phyloP scores from a whole-genome alignment of 2,888 invertebrate species.

The Oscheius myriophilus region DNA sequence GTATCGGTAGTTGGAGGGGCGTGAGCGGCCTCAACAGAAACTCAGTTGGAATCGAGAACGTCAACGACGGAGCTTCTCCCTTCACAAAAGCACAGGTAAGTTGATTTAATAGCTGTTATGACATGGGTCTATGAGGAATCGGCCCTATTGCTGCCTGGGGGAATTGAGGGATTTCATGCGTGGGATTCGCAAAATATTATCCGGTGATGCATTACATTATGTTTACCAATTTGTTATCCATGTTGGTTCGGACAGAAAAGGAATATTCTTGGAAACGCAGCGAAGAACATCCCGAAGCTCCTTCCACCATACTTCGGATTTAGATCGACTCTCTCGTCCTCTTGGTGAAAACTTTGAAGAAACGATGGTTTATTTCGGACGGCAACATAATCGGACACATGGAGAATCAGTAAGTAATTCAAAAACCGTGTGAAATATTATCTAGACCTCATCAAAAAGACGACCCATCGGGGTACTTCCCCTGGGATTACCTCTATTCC shows the following conservation, averaged over 20 bases:
- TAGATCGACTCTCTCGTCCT: slow-evolving; percentile 17
- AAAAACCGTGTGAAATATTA: neutral
- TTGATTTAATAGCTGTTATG: too few relatives aligned
- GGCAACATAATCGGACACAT: slow-evolving; percentile 24
- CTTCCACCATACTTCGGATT: neutral
- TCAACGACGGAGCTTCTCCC: slow-evolving; percentile 19
- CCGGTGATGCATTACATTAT: too few relatives aligned
- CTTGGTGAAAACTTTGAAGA: slow-evolving; percentile 16
- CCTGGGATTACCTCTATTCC: slow-evolving; percentile 10
- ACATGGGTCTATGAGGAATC: too few relatives aligned
- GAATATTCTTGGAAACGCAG: too few relatives aligned
- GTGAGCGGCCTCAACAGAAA: slow-evolving; percentile 14
- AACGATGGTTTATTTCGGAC: slow-evolving; percentile 25
- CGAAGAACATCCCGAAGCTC: too few relatives aligned
- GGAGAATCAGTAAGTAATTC: slow-evolving; percentile 11
- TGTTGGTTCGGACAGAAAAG: too few relatives aligned
- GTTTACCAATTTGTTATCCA: too few relatives aligned
- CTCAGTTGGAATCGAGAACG: slow-evolving; percentile 31
- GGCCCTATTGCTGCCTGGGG: too few relatives aligned
- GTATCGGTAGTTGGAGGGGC: slow-evolving; percentile 16
- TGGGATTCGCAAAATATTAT: too few relatives aligned
- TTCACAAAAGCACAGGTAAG: slow-evolving; percentile 21
- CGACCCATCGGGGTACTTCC: slow-evolving; percentile 30
- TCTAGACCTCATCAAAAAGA: slow-evolving; percentile 27
- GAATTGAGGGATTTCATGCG: too few relatives aligned